A percentile compares a stretch with the other conserved stretches of the same genome.
phyloP scores from a whole-genome alignment of 2,888 invertebrate species.

The Octodonta nipae region DNA sequence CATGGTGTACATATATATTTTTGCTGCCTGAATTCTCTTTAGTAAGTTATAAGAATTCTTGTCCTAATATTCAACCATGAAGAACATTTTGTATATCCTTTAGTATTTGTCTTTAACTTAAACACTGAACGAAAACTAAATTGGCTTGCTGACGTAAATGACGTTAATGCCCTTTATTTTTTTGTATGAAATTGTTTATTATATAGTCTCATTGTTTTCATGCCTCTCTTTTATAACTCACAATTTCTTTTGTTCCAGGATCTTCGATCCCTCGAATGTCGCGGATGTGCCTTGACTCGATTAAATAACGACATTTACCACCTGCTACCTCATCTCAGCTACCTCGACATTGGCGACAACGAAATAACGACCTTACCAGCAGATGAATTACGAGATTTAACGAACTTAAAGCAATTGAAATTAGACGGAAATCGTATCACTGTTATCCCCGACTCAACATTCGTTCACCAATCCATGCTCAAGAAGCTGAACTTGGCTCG shows the following conservation, averaged over 20 bases:
- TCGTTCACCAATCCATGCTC: slow-evolving; percentile 43
- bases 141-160: too few relatives aligned
- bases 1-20: too few relatives aligned
- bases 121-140: too few relatives aligned
- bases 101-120: too few relatives aligned
- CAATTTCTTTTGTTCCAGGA: slow-evolving; percentile 48
- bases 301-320: slow-evolving; percentile 67
- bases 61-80: too few relatives aligned
- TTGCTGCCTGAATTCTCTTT: too few relatives aligned
- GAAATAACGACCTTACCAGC: slow-evolving; percentile 53
- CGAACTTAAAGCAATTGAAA: slow-evolving; percentile 46
- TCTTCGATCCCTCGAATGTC: slow-evolving; percentile 55
- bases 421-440: slow-evolving; percentile 65
- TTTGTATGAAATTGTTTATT: too few relatives aligned
- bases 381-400: slow-evolving; percentile 54
- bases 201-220: too few relatives aligned
- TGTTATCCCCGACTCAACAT: slow-evolving; percentile 52
- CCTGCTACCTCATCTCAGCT: slow-evolving; percentile 51
- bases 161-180: too few relatives aligned
- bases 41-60: too few relatives aligned
- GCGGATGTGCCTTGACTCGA: slow-evolving; percentile 55
- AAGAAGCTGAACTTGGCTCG: slow-evolving; percentile 47
- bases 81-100: too few relatives aligned
- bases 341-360: slow-evolving; percentile 65
- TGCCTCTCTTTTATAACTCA: too few relatives aligned